Percentiles rank a stretch among this genome's conserved stretches.
phyloP scores from a whole-genome alignment of 1,140 invertebrate genomes.

The Proctacanthus coquilletti region DNA sequence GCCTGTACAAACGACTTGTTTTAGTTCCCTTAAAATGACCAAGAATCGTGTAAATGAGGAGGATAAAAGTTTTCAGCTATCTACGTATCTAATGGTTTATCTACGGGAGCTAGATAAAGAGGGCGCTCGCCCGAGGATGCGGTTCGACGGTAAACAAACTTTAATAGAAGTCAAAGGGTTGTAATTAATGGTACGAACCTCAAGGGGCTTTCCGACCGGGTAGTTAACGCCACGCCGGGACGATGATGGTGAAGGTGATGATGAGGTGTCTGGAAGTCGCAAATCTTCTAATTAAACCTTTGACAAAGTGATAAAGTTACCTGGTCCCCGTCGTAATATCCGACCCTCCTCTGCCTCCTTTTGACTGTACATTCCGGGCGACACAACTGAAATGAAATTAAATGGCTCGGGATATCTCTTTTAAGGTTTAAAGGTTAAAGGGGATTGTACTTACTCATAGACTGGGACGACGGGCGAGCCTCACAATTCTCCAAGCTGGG shows the following conservation, averaged over 20 bases:
- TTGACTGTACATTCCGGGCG: conserved; percentile 13
- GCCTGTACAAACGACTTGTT: conserved; percentile 2
- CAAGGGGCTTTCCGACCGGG: conserved; percentile 61
- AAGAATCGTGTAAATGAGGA: not conserved
- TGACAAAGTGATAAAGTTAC: conserved; percentile 3
- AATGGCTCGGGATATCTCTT: not conserved
- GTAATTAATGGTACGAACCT: no score
- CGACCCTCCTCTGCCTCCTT: conserved; percentile 38
- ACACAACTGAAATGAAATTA: conserved; percentile 11
- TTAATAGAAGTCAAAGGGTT: no score
- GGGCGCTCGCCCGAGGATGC: no score
- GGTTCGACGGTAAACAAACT: no score
- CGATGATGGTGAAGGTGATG: not conserved
- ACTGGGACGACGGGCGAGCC: conserved; percentile 20
- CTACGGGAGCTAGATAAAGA: no score
- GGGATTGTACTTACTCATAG: conserved; percentile 30
- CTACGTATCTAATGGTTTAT: not conserved
- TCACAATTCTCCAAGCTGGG: conserved; percentile 55
- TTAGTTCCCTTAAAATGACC: not conserved
- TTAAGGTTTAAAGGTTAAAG: not conserved
- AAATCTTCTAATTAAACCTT: not conserved
- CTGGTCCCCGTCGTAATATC: conserved; percentile 8
- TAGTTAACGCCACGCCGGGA: conserved; percentile 38
- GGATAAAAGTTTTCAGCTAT: not conserved
- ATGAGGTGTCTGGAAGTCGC: not conserved